Evolutionary conservation across 2,113 vertebrate genomes (phyloP).

Genomic region (Pomatostomus ruficeps): DNA sequence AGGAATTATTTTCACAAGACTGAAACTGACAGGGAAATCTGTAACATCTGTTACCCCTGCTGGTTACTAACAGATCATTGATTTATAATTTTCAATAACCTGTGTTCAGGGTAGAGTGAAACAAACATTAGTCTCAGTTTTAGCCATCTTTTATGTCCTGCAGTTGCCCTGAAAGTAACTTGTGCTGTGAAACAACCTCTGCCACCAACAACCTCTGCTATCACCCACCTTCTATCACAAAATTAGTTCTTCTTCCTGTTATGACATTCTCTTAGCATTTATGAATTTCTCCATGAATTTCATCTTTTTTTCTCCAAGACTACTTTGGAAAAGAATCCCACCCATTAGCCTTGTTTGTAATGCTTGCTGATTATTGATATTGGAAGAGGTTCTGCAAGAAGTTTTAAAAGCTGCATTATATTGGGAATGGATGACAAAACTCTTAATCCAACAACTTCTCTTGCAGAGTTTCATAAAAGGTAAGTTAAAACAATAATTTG

Average conservation of each 20-base stretch:
- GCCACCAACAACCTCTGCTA: neutral
- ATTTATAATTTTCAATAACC: neutral
- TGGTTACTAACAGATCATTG: neutral
- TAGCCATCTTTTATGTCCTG: neutral
- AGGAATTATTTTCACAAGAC: neutral
- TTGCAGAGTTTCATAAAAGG: neutral
- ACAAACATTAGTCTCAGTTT: neutral
- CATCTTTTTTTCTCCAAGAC: neutral
- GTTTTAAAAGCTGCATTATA: neutral
- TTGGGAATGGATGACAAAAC: neutral
- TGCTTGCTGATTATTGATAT: neutral
- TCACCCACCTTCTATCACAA: neutral
- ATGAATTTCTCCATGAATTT: neutral
- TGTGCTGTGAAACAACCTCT: neutral
- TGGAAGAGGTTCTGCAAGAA: neutral
- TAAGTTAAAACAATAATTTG: neutral
- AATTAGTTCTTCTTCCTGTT: neutral
- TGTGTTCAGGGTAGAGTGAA: neutral
- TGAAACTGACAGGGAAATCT: neutral
- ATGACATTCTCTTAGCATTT: neutral
- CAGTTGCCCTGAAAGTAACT: neutral
- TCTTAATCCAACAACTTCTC: neutral
- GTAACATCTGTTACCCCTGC: neutral
- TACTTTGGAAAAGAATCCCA: neutral
- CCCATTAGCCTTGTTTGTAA: neutral